Evolutionary conservation across 1,140 invertebrate species (phyloP).

Genomic region (Vanessa atalanta): DNA sequence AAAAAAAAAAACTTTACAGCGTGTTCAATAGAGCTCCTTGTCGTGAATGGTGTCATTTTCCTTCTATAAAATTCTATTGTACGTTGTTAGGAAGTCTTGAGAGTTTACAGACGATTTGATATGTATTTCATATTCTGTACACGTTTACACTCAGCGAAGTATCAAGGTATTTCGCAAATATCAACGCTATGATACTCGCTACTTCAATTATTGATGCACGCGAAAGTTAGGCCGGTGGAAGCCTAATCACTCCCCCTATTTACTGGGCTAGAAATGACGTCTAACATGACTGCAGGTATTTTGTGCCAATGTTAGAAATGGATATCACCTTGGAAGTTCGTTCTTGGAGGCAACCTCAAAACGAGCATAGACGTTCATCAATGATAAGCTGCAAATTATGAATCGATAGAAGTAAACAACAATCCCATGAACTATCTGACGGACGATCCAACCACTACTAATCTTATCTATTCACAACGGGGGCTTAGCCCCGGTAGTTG

Average conservation of each 20-base stretch:
- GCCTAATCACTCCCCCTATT: conserved; percentile 46
- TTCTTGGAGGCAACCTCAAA: not conserved
- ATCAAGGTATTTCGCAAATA: conserved; percentile 29
- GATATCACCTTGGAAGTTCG: conserved; percentile 13
- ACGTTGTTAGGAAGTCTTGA: conserved; percentile 40
- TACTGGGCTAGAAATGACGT: conserved; percentile 45
- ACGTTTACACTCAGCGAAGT: conserved; percentile 32
- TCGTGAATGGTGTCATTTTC: conserved; percentile 38
- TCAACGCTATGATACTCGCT: conserved; percentile 33
- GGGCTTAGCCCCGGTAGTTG: conserved; percentile 50
- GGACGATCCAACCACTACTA: conserved; percentile 54
- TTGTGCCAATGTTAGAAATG: conserved; percentile 40
- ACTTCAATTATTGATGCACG: conserved; percentile 46
- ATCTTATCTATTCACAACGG: conserved; percentile 70
- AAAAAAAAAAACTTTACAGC: conserved; percentile 15
- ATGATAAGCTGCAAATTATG: conserved; percentile 42
- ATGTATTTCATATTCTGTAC: conserved; percentile 37
- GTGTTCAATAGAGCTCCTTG: conserved; percentile 19
- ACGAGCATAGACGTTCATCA: not conserved
- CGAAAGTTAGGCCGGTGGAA: conserved; percentile 42
- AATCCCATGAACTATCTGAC: conserved; percentile 49
- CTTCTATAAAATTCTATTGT: conserved; percentile 46
- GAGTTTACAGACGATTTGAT: conserved; percentile 43
- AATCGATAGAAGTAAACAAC: conserved; percentile 30
- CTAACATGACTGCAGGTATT: conserved; percentile 39